Base-by-base conservation (phyloP, 2,113 vertebrate species). In the pig (Sus scrofa) region DNA sequence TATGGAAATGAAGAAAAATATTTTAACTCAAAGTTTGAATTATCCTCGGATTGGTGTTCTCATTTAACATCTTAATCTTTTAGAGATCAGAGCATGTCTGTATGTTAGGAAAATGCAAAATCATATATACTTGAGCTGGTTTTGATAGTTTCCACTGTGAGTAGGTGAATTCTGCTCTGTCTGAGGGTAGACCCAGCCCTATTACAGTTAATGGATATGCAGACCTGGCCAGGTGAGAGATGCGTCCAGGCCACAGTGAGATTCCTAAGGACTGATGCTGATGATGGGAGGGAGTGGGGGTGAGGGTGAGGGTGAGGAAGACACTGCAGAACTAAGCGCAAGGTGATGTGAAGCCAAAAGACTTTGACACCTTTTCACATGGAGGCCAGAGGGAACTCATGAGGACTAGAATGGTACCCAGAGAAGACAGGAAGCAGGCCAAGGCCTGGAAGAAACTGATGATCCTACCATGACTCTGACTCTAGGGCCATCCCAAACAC, bases 21-120 rank as follows among this genome's bases (percentile, higher is more conserved):
- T 77, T 83, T 65, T 68, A 81, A 91, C 24, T 70, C 37, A 63
- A 56, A 84, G 79, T 79, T 30, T 84, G n/a, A 85, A 58, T 79
- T 70, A 52, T 75, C 60, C n/a, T 44, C 20, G 52, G 13, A 34
- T 50, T 54, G n/a, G 16, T 50, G 26, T 71, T 77, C 52, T 85
- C 13, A 71, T 22, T 20, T 67, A 65, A n/a, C 19, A 34, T 78
- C 26, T 68, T 79, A 63, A 56, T 32, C 65, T 44, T 77, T 70
- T 50, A 82, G 32, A 79, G 39, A 74, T 27, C 15, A 65, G 30
- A 65, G 30, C 8, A 12, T 44, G 58, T 27, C 15, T 84, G 56
- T 52, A 2, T 71, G 37, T 79, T 70, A 37, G 62, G 73, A 68
- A 89, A 50, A 83, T 60, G 24, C 19, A 73, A 37, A 27, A 26